A percentile compares a stretch with the other conserved stretches of the same genome.
Conservation (phyloP, 2,888 invertebrate species). For the Ochropleura plecta region DNA sequence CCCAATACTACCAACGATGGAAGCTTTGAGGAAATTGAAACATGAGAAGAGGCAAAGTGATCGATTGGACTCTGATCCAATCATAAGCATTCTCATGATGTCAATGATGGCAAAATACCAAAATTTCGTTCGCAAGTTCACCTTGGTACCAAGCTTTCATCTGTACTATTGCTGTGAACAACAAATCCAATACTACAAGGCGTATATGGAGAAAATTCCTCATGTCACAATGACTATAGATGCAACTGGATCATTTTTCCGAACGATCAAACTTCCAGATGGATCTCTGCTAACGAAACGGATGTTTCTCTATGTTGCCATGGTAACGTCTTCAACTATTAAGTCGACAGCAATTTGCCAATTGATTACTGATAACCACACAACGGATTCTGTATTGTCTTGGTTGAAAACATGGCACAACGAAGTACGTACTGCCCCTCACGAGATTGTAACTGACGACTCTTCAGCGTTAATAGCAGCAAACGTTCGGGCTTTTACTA, state of each 20-base stretch:
- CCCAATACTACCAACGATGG: conserved; percentile 3
- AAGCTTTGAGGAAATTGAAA: conserved; percentile 7
- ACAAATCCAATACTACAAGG: conserved; percentile 24
- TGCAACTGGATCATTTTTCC: conserved; percentile 12
- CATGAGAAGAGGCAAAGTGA: conserved; percentile 6
- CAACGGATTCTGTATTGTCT: not conserved
- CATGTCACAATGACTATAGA: conserved; percentile 10
- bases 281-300: conserved; percentile 8
- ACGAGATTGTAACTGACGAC: conserved; percentile 32
- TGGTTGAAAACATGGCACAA: conserved; percentile 16
- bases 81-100: conserved; percentile 10
- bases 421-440: conserved; percentile 16
- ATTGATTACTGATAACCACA: conserved; percentile 14
- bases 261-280: conserved; percentile 13
- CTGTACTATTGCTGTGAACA: conserved; percentile 19
- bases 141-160: not conserved
- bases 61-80: conserved; percentile 5
- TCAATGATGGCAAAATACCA: conserved; percentile 4
- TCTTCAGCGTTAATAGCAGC: conserved; percentile 32
- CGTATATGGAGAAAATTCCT: conserved; percentile 11
- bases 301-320: conserved; percentile 11
- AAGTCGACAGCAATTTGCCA: conserved; percentile 29
- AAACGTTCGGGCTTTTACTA: conserved; percentile 12
- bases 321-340: conserved; percentile 24
- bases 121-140: conserved; percentile 3